Conservation (phyloP, 2,797 vertebrate genomes). For the Notoglanidium macrostoma region DNA sequence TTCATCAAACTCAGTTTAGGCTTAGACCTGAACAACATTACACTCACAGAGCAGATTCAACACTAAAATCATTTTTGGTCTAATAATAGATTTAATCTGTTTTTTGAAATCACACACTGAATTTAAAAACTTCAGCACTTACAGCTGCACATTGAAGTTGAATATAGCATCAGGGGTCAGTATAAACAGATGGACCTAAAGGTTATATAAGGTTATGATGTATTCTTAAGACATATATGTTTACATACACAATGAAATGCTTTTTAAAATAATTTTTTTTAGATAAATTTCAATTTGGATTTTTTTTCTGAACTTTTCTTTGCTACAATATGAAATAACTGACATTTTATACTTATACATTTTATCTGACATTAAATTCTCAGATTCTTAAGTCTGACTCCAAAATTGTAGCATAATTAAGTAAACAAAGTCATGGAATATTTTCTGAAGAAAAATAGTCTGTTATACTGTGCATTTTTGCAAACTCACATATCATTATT, state of each 20-base stretch:
- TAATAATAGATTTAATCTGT: not conserved
- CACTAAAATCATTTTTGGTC: not conserved
- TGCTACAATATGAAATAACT: not conserved
- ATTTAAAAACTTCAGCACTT: not conserved
- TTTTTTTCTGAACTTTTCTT: not conserved
- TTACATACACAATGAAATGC: not conserved
- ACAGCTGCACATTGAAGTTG: not conserved
- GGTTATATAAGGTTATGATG: not conserved
- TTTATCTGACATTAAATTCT: not conserved
- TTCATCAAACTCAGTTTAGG: constrained; percentile 19
- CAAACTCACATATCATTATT: not conserved
- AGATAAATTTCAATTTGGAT: not conserved
- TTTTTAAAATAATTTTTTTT: not conserved
- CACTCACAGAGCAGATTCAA: not conserved
- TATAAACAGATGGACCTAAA: not conserved
- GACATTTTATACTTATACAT: too few relatives aligned
- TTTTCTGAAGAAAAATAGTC: not conserved
- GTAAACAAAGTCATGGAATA: not conserved
- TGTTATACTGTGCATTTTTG: not conserved
- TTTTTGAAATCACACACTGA: not conserved
- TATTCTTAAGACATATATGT: not conserved
- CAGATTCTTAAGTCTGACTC: not conserved
- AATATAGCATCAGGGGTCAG: not conserved
- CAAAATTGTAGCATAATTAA: not conserved
- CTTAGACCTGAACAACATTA: not conserved